A percentile compares a stretch with the other conserved stretches of the same genome.
These are phyloP conservation scores for Erythrocercus mccallii DNA, from an alignment of 2,113 vertebrate species.

Conservation along the genomic window DNA sequence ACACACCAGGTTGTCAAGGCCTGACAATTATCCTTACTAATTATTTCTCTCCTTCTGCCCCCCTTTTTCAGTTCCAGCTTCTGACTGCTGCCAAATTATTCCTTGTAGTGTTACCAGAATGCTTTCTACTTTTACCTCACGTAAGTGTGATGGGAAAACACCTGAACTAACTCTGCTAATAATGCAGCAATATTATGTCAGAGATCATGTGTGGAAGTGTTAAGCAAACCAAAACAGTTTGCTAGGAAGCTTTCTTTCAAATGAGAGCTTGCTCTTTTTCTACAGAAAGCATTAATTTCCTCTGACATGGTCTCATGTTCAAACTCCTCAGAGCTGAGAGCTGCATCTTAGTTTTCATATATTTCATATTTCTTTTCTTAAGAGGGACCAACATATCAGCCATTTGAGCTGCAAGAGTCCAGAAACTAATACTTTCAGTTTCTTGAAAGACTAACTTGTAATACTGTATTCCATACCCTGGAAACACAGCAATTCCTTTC, in stretches of 20 bases:
- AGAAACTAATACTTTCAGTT: not conserved
- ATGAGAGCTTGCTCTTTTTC: not conserved
- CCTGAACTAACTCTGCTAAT: not conserved
- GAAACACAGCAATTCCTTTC: not conserved
- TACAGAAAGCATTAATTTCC: not conserved
- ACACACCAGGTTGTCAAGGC: not conserved
- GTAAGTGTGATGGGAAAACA: not conserved
- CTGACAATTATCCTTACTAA: constrained; percentile 38
- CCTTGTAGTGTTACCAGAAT: not conserved
- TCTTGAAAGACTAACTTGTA: not conserved
- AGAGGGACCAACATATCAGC: not conserved
- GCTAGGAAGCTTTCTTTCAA: not conserved
- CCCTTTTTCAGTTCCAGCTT: not conserved
- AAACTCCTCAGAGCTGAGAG: not conserved
- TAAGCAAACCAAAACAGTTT: not conserved
- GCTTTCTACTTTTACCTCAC: not conserved
- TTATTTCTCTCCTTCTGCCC: not conserved
- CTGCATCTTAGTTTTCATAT: not conserved
- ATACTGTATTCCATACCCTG: not conserved
- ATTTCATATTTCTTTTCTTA: not conserved
- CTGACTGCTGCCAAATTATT: not conserved
- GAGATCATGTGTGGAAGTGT: not conserved
- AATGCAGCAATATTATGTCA: not conserved
- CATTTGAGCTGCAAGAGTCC: not conserved
- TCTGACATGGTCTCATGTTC: not conserved